phyloP scores from a whole-genome alignment of 2,888 invertebrate species.

The Temnothorax unifasciatus region DNA sequence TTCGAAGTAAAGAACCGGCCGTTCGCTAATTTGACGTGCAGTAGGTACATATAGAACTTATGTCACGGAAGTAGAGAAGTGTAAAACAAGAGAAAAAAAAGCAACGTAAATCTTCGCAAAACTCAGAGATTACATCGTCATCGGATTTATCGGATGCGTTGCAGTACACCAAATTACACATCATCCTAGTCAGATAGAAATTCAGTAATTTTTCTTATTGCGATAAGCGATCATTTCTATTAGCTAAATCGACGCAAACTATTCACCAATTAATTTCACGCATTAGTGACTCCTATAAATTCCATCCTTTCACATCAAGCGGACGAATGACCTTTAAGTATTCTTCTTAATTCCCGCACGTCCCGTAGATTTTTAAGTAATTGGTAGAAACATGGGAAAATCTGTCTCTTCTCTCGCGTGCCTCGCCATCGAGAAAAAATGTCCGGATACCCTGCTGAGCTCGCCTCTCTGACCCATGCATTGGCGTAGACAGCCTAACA shows the following conservation, averaged over 20 bases:
- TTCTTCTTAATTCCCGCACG: constrained; percentile 26
- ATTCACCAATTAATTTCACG: constrained; percentile 36
- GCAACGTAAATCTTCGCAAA: constrained; percentile 2
- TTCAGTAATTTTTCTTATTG: not conserved
- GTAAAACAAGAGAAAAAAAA: not conserved
- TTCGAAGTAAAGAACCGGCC: constrained; percentile 6
- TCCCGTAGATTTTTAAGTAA: constrained; percentile 39
- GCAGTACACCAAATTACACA: not conserved
- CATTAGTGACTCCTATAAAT: constrained; percentile 1
- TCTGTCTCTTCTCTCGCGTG: constrained; percentile 34
- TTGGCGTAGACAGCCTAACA: constrained; percentile 60
- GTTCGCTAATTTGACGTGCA: constrained; percentile 1
- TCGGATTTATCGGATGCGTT: not conserved
- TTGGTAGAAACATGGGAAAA: constrained; percentile 44
- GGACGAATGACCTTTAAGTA: constrained; percentile 14
- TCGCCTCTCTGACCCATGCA: constrained; percentile 36
- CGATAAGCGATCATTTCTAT: not conserved
- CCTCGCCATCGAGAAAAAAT: constrained; percentile 35
- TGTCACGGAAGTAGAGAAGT: not conserved
- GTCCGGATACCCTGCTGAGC: constrained; percentile 49
- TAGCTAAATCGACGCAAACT: not conserved
- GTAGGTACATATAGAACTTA: too few relatives aligned
- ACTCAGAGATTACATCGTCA: not conserved
- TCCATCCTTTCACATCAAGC: not conserved
- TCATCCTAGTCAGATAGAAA: not conserved